Conservation (phyloP, 2,113 vertebrate species). For the Thryonomys swinderianus region DNA sequence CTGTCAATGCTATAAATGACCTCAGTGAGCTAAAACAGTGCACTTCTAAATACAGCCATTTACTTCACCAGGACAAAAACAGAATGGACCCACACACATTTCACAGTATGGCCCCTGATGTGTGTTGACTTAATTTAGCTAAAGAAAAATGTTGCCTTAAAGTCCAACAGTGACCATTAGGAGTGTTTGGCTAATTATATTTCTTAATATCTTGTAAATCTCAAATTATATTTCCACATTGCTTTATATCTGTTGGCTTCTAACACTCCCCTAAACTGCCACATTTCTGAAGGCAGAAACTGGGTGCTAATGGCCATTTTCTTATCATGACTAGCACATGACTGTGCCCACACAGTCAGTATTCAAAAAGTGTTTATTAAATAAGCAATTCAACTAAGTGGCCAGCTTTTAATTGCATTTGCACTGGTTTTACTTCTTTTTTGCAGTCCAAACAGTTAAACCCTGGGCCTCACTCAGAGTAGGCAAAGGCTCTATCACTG, state of each 20-base stretch:
- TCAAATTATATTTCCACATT: background rate
- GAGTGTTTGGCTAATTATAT: background rate
- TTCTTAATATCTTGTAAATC: background rate
- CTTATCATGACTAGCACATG: background rate
- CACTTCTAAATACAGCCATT: background rate
- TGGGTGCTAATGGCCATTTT: background rate
- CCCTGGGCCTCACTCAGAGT: background rate
- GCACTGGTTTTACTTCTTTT: background rate
- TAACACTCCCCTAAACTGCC: background rate
- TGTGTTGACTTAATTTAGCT: background rate
- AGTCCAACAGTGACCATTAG: background rate
- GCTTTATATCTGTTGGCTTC: background rate
- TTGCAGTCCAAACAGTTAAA: background rate
- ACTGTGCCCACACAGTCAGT: background rate
- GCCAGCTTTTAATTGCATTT: conserved; percentile 18
- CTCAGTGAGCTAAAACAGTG: background rate
- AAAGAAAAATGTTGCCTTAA: background rate
- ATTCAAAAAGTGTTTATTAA: background rate
- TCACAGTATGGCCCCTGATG: background rate
- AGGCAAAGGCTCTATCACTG: background rate
- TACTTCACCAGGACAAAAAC: background rate
- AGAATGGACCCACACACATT: background rate
- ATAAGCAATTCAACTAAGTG: background rate
- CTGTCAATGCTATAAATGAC: conserved; percentile 2
- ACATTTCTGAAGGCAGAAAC: background rate